These are phyloP conservation scores for Clavelina lepadiformis DNA, from an alignment of 23 tunicate species.

Conservation along the genomic window DNA sequence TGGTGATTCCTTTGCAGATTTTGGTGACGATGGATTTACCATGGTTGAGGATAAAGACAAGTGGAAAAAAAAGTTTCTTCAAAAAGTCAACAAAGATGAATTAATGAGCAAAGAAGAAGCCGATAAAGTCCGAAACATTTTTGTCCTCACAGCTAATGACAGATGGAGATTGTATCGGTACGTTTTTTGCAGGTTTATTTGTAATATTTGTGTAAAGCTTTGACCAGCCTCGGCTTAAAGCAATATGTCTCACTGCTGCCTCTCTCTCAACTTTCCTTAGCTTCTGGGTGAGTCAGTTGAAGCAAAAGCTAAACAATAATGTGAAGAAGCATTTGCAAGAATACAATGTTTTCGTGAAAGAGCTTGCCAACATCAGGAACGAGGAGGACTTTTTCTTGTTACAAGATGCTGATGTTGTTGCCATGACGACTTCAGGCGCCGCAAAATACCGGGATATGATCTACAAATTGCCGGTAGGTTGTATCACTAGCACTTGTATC, in stretches of 20 bases:
- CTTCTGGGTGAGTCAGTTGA: conserved; percentile 54
- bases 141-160: no score
- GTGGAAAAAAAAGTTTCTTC: no score
- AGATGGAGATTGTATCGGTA: no score
- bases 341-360: conserved; percentile 52
- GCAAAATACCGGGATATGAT: conserved; percentile 76
- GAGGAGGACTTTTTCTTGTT: conserved; percentile 38
- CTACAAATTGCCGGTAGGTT: conserved; percentile 30
- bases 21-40: no score
- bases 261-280: conserved; percentile 9
- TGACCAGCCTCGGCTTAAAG: background rate
- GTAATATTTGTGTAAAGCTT: no score
- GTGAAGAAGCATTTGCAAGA: conserved; percentile 10
- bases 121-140: no score
- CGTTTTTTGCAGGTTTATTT: no score
- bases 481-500: no score
- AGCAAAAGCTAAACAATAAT: conserved; percentile 7
- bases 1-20: no score
- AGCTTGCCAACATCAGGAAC: conserved; percentile 26
- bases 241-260: background rate
- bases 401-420: conserved; percentile 70
- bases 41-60: no score
- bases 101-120: no score
- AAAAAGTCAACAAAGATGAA: no score
- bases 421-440: conserved; percentile 86